Conservation (phyloP, 1,140 invertebrate genomes). For the Leptinotarsa texana region DNA sequence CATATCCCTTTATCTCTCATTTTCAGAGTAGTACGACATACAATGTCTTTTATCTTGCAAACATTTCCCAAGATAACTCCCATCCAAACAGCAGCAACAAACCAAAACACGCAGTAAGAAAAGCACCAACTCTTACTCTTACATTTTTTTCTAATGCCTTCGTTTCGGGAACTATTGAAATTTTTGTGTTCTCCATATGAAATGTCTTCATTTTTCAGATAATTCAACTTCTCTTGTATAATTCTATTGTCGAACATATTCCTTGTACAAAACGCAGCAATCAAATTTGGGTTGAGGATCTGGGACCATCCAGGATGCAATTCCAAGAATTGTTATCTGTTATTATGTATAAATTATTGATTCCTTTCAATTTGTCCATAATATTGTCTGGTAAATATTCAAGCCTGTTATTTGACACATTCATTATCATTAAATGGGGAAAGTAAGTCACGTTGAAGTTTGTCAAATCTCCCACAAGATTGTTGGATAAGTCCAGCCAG, state of each 20-base stretch:
- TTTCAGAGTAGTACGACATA: slow-evolving; percentile 14
- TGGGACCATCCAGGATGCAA: slow-evolving; percentile 33
- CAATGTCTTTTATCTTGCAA: slow-evolving; percentile 24
- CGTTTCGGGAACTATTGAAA: not conserved
- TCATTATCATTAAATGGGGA: slow-evolving; percentile 26
- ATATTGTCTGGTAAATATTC: slow-evolving; percentile 28
- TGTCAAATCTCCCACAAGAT: slow-evolving; percentile 28
- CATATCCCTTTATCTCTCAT: not conserved
- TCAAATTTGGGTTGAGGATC: slow-evolving; percentile 19
- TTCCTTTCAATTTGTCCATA: slow-evolving; percentile 27
- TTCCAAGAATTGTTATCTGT: slow-evolving; percentile 38
- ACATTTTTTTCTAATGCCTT: slow-evolving; percentile 1
- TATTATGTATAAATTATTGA: slow-evolving; percentile 30
- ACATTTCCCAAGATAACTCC: slow-evolving; percentile 39
- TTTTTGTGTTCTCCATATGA: not conserved
- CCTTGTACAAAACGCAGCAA: slow-evolving; percentile 28
- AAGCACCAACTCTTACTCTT: slow-evolving; percentile 23
- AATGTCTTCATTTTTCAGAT: not conserved
- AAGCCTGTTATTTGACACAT: slow-evolving; percentile 32
- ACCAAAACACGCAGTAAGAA: slow-evolving; percentile 32
- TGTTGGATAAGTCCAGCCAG: slow-evolving; percentile 31
- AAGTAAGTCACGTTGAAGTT: slow-evolving; percentile 32
- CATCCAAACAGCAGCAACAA: slow-evolving; percentile 33
- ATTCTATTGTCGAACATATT: not conserved
- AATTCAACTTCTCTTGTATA: slow-evolving; percentile 1